Conservation (phyloP, 2,888 invertebrate genomes). For the Cremastobaeus sp. region DNA sequence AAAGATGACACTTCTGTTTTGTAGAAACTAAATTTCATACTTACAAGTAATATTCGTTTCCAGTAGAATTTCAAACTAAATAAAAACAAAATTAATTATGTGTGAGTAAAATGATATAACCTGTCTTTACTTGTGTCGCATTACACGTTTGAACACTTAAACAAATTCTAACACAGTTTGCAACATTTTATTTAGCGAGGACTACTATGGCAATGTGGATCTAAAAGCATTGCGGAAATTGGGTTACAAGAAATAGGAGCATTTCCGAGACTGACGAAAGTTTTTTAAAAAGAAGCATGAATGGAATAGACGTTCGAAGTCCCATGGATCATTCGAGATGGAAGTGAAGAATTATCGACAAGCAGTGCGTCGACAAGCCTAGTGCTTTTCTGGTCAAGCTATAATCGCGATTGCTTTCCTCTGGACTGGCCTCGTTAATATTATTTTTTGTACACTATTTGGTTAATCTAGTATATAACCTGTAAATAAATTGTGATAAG, state of each 20-base stretch:
- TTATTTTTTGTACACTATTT: conserved; percentile 58
- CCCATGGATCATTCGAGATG: conserved; percentile 7
- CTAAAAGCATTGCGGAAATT: conserved; percentile 91
- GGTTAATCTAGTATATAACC: conserved; percentile 57
- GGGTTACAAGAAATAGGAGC: conserved; percentile 82
- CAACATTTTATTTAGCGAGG: conserved; percentile 83
- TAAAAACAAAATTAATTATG: too few species aligned
- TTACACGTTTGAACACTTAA: neutral
- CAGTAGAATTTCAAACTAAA: too few species aligned
- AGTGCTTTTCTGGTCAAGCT: conserved; percentile 59
- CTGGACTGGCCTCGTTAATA: conserved; percentile 50
- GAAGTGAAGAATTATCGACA: conserved; percentile 28
- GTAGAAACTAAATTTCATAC: conserved; percentile 8
- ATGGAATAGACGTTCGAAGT: conserved; percentile 22
- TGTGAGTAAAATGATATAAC: conserved; percentile 4
- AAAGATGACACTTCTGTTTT: too few species aligned
- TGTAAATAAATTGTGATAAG: conserved; percentile 68
- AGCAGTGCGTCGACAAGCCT: conserved; percentile 22
- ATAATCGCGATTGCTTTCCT: conserved; percentile 44
- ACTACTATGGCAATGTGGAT: conserved; percentile 95
- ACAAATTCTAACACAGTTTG: conserved; percentile 30
- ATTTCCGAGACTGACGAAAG: conserved; percentile 48
- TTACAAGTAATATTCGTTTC: neutral
- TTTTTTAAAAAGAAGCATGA: conserved; percentile 25
- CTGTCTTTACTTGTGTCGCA: neutral